A percentile compares a stretch with the other conserved stretches of the same genome.
Conservation (phyloP, 2,113 vertebrate species). For the Microtus montanus region DNA sequence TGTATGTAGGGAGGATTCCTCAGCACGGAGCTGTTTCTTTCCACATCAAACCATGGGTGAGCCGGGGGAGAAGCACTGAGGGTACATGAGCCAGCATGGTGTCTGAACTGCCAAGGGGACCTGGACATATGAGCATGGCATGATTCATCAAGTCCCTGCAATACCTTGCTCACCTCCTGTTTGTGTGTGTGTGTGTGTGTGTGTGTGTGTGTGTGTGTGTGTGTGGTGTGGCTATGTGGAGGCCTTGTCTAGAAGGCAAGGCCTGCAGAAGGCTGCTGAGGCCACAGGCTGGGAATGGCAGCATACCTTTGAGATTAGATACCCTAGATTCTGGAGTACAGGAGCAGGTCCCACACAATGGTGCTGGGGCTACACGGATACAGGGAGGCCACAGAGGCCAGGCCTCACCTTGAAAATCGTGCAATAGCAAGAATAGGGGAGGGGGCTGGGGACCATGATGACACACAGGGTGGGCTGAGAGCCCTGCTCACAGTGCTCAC, state of each 20-base stretch:
- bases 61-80: no score
- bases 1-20: fast-evolving
- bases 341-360: fast-evolving
- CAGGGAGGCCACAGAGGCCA: neutral
- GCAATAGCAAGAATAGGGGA: fast-evolving
- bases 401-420: fast-evolving
- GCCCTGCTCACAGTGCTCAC: neutral
- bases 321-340: neutral
- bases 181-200: no score
- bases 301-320: no score
- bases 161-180: fast-evolving
- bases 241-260: neutral
- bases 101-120: neutral
- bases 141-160: fast-evolving
- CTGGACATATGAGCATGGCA: neutral
- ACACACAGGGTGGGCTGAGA: fast-evolving
- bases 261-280: neutral
- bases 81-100: no score
- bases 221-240: fast-evolving
- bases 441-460: neutral
- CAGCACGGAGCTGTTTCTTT: neutral
- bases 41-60: fast-evolving
- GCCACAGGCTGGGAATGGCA: no score
- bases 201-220: no score
- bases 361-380: no score